Evolutionary conservation across 2,113 vertebrate species (phyloP), one percentile per base, ranked within the genome.

Genomic region (Etheostoma cragini): DNA sequence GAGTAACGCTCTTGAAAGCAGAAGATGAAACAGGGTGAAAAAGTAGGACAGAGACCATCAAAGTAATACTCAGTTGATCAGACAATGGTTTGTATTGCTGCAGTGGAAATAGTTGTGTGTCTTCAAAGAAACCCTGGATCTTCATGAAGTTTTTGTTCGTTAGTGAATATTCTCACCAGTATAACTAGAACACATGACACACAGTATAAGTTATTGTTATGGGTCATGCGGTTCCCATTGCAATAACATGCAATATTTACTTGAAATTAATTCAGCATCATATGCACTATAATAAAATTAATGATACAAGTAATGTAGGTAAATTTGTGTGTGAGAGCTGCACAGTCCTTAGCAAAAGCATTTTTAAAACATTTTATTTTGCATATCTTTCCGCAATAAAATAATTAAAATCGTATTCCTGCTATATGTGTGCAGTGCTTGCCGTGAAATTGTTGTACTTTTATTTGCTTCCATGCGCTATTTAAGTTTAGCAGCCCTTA

Each of bases 1-100:
- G 57, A 47, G 8, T 13, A 8, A 82, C 45, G 26, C 26, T 83
- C 49, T 15, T 53, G 45, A 79, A 79, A 78, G 77, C 42, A 72
- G 12, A 79, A 8, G 6, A 5, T 56, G 63, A 67, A 81, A 62
- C 16, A 64, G 10, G 38, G 38, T 42, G 38, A 42, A 42, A 42
- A 42, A 69, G 22, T 50, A 24, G 53, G 38, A 66, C 33, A 54
- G 16, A 77, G 16, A 17, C 50, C 17, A 38, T 35, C n/a, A 30
- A 24, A 50, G 21, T 42, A 10, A 30, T 3, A 4, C 30, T 30
- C 2, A 0, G 30, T 30, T 30, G 30, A 30, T 53, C 17, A 71
- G 16, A 58, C 13, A n/a, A 17, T 1, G 46, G 13, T 49, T 35
- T 57, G 30, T 5, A 8, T 6, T 13, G 46, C 45, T 42, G 26